These are phyloP conservation scores for Epizoanthus illoricatus DNA, from an alignment of 92 coral and sea anemone genomes.

Conservation along the genomic window DNA sequence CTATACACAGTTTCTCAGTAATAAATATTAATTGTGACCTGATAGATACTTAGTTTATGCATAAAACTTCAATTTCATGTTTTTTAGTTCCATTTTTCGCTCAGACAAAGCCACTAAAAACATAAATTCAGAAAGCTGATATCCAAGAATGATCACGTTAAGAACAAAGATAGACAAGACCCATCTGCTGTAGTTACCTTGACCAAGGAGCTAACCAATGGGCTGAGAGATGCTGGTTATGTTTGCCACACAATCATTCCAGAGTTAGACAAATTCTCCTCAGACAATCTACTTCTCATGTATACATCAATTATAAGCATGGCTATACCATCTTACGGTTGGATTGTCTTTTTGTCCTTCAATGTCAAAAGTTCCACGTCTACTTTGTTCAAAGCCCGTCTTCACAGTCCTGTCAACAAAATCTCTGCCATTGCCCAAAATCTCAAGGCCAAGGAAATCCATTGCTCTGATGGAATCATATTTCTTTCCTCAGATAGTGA, in stretches of 20 bases:
- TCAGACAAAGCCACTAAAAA: slow-evolving; percentile 42
- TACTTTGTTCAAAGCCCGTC: slow-evolving; percentile 49
- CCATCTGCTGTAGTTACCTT: slow-evolving; percentile 37
- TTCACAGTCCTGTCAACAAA: slow-evolving; percentile 59
- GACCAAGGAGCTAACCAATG: slow-evolving; percentile 3
- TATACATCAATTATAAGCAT: slow-evolving; percentile 20
- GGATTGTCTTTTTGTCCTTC: slow-evolving; percentile 51
- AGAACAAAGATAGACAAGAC: slow-evolving; percentile 43
- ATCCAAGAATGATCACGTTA: slow-evolving; percentile 46
- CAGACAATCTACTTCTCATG: slow-evolving; percentile 25
- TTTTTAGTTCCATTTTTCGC: too few species aligned
- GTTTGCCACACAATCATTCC: slow-evolving; percentile 41
- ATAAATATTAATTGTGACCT: too few species aligned
- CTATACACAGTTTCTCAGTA: too few species aligned
- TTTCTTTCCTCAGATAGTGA: slow-evolving; percentile 52
- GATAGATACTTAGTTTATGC: too few species aligned
- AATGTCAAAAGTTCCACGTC: slow-evolving; percentile 38
- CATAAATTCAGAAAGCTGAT: slow-evolving; percentile 25
- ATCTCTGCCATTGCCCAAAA: slow-evolving; percentile 21
- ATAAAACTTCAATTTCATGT: too few species aligned
- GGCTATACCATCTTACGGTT: slow-evolving; percentile 22
- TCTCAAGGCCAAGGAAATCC: slow-evolving; percentile 51
- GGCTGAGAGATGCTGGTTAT: slow-evolving; percentile 1
- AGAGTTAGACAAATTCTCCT: slow-evolving; percentile 36
- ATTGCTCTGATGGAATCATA: slow-evolving; percentile 46